Base-by-base conservation (phyloP, 2,888 invertebrate species). In the Tinea pellionella region DNA sequence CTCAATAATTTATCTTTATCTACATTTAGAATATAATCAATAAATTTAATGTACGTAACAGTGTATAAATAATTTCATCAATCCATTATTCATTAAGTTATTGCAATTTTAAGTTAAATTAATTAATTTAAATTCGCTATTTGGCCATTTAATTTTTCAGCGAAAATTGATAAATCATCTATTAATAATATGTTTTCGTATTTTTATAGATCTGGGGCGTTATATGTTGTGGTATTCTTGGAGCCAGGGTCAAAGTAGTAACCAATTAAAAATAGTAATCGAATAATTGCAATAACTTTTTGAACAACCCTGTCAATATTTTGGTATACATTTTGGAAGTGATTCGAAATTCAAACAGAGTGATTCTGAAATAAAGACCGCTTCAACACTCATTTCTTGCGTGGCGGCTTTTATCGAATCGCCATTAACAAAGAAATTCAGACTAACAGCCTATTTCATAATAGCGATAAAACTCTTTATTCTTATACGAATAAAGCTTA, bases 301-400 rank as follows among this genome's bases (percentile, higher is more conserved):
- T 47, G 47, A 13, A 47, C 47, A 41, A 41, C 9, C 13, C 16
- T 15, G 47, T 15, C 16, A 37, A 47, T 47, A 47, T 6, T 47
- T 47, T 47, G 9, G 7, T 47, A 47, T 47, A 47, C 47, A 41
- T n/a, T 41, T n/a, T 47, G 8, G n/a, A 53, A 53, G 24, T 24
- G 24, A n/a, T 53, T 53, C 53, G 53, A 53, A 53, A 53, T 53
- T 53, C 53, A 53, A 24, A 53, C 18, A 53, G 53, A 53, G 53
- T 53, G 24, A 19, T 53, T 12, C 24, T 53, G 53, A 1, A 13
- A 47, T 47, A 4, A 8, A 13, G 47, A 47, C 47, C 47, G 47
- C 47, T 47, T 1, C 9, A n/a, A 24, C 24, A 24, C 24, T 24
- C 24, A 24, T 24, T 6, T 6, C 24, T 3, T 6, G 13, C 41